phyloP scores from a whole-genome alignment of 2,113 vertebrate genomes.

The Nothobranchius furzeri region DNA sequence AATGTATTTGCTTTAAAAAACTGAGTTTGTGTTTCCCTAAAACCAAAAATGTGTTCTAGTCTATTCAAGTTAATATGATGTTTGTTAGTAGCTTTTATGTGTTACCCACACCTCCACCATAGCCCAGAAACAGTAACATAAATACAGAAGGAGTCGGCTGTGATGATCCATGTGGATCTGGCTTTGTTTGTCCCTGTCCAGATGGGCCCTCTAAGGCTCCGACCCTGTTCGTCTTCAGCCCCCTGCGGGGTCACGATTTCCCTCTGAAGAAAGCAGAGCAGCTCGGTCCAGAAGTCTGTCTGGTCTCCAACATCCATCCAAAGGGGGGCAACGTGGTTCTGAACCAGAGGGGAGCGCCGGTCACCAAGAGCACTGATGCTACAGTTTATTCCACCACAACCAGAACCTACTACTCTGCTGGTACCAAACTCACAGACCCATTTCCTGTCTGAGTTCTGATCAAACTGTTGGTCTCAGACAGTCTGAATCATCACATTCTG shows the following conservation, averaged over 20 bases:
- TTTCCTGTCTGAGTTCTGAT: no score
- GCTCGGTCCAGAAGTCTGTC: constrained; percentile 35
- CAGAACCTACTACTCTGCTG: constrained; percentile 16
- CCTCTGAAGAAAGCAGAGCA: accelerated
- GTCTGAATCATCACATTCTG: no score
- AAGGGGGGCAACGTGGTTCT: not conserved
- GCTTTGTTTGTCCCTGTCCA: not conserved
- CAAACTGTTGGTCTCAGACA: no score
- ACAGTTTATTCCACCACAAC: accelerated
- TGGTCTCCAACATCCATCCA: constrained; percentile 51
- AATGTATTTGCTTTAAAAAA: no score
- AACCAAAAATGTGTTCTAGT: no score
- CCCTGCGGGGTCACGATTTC: not conserved
- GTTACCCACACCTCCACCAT: no score
- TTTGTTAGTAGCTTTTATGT: no score
- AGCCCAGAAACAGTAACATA: no score
- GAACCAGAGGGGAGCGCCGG: accelerated
- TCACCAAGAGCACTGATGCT: accelerated
- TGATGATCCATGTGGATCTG: no score
- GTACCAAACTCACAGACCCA: constrained; percentile 1
- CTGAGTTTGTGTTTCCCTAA: no score
- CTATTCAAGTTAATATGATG: no score
- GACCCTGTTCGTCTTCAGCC: constrained; percentile 30
- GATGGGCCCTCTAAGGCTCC: not conserved
- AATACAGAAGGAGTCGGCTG: no score